Conservation (phyloP, 1,140 invertebrate genomes). For the Daktulosphaira vitifoliae region DNA sequence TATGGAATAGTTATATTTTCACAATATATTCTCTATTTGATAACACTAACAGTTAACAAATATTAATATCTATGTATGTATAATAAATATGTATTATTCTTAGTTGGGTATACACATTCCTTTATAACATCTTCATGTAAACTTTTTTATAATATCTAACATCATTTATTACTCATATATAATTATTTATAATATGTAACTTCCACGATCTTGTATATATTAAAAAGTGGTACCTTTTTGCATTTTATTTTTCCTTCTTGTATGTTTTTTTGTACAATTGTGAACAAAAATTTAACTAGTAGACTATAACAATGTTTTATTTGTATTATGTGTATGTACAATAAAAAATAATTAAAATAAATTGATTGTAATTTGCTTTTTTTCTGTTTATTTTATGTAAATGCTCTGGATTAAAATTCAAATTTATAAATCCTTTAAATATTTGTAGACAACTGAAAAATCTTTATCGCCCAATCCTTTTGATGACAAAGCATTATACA, state of each 20-base stretch:
- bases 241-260: constrained; percentile 37
- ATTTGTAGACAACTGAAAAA: constrained; percentile 84
- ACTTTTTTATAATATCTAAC: constrained; percentile 4
- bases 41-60: too few relatives aligned
- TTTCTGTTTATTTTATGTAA: too few relatives aligned
- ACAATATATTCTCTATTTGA: too few relatives aligned
- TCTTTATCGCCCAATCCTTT: constrained; percentile 77
- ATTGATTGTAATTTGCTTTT: too few relatives aligned
- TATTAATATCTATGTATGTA: too few relatives aligned
- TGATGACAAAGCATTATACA: constrained; percentile 65
- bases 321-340: constrained; percentile 27
- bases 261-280: constrained; percentile 22
- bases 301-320: constrained; percentile 12
- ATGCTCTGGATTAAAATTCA: too few relatives aligned
- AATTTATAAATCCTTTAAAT: constrained; percentile 49
- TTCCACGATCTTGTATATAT: constrained; percentile 26
- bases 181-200: constrained; percentile 12
- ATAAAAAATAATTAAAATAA: not conserved
- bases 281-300: constrained; percentile 31
- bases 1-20: too few relatives aligned
- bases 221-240: constrained; percentile 17
- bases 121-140: too few relatives aligned
- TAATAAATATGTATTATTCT: too few relatives aligned
- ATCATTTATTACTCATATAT: constrained; percentile 25
- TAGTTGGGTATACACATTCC: too few relatives aligned